Percentiles rank a stretch among this genome's conserved stretches.
These are phyloP conservation scores for Psephotus haematonotus DNA, from an alignment of 2,113 vertebrate genomes.

Conservation along the genomic window DNA sequence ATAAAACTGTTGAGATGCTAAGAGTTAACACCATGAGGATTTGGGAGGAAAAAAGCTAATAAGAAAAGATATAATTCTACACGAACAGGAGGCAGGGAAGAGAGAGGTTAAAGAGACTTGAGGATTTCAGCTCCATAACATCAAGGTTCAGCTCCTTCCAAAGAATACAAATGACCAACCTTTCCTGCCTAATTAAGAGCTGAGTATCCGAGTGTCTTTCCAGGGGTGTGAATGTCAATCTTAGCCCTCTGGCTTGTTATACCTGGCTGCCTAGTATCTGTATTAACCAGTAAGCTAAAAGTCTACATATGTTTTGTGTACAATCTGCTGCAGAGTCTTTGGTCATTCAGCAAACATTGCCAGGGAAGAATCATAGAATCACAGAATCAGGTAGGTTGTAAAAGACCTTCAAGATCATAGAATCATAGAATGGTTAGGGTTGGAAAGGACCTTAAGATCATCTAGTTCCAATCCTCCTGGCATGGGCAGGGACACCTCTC, in stretches of 20 bases:
- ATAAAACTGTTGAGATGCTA: not conserved
- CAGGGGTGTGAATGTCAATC: accelerated
- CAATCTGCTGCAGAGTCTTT: not conserved
- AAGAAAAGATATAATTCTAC: not conserved
- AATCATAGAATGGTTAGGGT: too few relatives aligned
- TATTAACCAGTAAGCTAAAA: not conserved
- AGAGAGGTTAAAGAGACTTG: not conserved
- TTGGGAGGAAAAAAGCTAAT: not conserved
- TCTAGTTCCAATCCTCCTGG: too few relatives aligned
- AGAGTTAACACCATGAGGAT: not conserved
- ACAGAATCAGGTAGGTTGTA: not conserved
- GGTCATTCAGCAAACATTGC: not conserved
- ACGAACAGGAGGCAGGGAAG: accelerated
- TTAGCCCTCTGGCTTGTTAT: not conserved
- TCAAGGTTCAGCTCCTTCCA: not conserved
- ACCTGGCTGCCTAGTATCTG: not conserved
- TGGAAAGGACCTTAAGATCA: too few relatives aligned
- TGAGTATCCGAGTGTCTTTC: not conserved
- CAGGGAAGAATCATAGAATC: not conserved
- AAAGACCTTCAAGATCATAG: not conserved
- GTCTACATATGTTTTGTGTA: not conserved
- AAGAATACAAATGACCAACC: not conserved
- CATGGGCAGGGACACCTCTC: too few relatives aligned
- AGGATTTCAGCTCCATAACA: not conserved
- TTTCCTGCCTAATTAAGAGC: not conserved